Base-by-base conservation (phyloP, 2,113 vertebrate species). In the Notarius quadriscutis region DNA sequence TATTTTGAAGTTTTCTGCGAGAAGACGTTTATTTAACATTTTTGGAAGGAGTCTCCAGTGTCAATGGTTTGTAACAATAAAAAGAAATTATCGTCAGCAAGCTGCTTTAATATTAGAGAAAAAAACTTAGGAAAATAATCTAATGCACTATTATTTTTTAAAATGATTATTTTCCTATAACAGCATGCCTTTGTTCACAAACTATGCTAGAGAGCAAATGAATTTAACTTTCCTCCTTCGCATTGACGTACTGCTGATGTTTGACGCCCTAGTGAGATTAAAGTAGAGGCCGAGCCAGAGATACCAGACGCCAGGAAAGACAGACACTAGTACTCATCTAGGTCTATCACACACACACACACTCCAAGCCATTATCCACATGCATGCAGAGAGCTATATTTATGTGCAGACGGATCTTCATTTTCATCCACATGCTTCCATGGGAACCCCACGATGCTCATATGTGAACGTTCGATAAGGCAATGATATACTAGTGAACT, bases 211-310 rank as follows among this genome's bases (percentile, higher is more conserved):
- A 75, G 18, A 50, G 50, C 12, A 17, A 53, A 53, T 12, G 7
- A 34, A 72, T 17, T 72, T 65, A 72, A 50, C 34, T 41, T 72
- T 41, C 25, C 10, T 50, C 65, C 14, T 51, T 72, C 27, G 63
- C 69, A 84, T 62, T 85, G 84, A 85, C 71, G 34, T n/a, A 71
- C 69, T 11, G 22, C 55, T n/a, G n/a, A 58, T 74, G 74, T 71
- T 63, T 67, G 65, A 80, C 55, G 22, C 22, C 62, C 63, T 41
- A 58, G 74, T 41, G 30, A 79, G n/a, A 71, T 65, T 69, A 27
- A 79, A 84, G 27, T 5, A 10, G 25, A 77, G 58, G 30, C 18
- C 8, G 78, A 81, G 78, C 17, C 84, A 80, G 55, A 86, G 75
- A 65, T n/a, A 58, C 60, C 57, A 60, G 67, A 63, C 25, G 80